Conservation (phyloP, 2,797 vertebrate genomes). For the Bradypodion ventrale region DNA sequence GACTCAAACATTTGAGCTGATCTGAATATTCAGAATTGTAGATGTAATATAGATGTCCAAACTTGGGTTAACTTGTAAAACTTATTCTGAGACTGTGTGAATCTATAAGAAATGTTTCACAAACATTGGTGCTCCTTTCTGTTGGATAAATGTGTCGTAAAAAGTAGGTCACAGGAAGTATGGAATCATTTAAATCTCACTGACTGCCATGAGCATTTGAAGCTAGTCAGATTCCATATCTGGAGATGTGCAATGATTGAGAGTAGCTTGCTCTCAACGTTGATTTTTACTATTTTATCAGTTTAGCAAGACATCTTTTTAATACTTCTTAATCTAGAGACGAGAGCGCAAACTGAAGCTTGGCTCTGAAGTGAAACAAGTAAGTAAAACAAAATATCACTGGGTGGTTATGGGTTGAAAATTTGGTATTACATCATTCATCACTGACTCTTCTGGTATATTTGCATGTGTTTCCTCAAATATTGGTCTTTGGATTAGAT, state of each 20-base stretch:
- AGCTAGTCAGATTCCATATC: neutral
- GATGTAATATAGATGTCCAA: neutral
- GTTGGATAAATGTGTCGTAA: neutral
- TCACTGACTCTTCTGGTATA: neutral
- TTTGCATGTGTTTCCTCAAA: neutral
- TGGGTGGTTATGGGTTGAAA: constrained; percentile 52
- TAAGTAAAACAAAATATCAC: constrained; percentile 67
- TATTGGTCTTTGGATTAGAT: neutral
- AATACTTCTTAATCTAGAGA: constrained; percentile 73
- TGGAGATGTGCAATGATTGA: neutral
- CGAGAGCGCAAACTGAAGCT: constrained; percentile 75
- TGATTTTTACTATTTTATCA: too few species aligned
- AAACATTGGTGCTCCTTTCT: neutral
- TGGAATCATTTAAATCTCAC: neutral
- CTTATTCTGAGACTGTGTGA: neutral
- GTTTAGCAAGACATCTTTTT: constrained; percentile 6
- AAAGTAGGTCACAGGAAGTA: too few species aligned
- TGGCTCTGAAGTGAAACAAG: constrained; percentile 69
- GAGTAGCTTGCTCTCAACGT: neutral
- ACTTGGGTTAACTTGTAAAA: neutral
- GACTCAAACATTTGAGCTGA: neutral
- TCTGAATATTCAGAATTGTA: neutral
- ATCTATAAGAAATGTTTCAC: neutral
- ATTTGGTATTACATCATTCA: neutral
- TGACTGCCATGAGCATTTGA: neutral